Base-by-base conservation (phyloP, 2,888 invertebrate species). In the Drosophila prolongata region DNA sequence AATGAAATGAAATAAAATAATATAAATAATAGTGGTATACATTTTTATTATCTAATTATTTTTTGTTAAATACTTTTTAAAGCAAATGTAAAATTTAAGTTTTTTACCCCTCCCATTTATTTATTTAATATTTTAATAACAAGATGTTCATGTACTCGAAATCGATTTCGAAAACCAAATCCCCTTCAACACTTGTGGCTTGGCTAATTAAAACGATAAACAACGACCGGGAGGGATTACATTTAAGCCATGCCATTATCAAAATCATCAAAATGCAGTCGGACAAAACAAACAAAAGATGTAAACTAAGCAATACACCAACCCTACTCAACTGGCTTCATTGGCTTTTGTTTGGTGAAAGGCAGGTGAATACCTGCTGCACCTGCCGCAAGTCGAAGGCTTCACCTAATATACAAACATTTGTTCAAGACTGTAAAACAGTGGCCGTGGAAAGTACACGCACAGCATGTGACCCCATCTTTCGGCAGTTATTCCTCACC, bases 301-400 rank as follows among this genome's bases (percentile, higher is more conserved):
- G 38, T 46, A 38, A 67, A 54, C 68, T 34, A 34, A 43, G 53
- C 59, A 8, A 27, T 35, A 35, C 43, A 49, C 53, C 24, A 35
- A 4, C 34, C 37, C 35, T 19, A 44, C 42, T 64, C 64, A 64
- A 43, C 52, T 47, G 59, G 46, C 72, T 55, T 61, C 68, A 67
- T 65, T 85, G 75, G 77, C 72, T 86, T 83, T 60, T 80, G 84
- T 70, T 75, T 75, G 65, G 87, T 80, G 87, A 87, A 87, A 83
- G 87, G 80, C 70, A 69, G 44, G 49, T 52, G 65, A 50, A 16
- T 56, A 19, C 55, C 46, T 38, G 69, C 68, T 68, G 66, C 66
- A 68, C 66, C 66, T 66, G 66, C 68, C 55, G n/a, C 46, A 24
- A 27, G 61, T 27, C 43, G 19, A 61, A 42, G 69, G 66, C 70